Evolutionary conservation across 2,888 invertebrate species (phyloP).

Genomic region (Lycia hirtaria): DNA sequence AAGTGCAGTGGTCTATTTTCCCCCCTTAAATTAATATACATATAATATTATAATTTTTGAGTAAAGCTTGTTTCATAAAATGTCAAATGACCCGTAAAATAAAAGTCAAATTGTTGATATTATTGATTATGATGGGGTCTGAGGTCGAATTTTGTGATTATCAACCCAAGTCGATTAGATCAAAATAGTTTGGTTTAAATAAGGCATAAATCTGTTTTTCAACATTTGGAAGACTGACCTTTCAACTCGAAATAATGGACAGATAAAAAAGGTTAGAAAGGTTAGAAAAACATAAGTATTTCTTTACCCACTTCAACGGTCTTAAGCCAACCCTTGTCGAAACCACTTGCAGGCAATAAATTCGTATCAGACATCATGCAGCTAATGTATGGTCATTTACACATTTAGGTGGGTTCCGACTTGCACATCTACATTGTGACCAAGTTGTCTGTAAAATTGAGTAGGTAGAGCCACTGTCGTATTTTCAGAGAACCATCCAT

Average conservation of each 20-base stretch:
- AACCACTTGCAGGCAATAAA: slow-evolving; percentile 36
- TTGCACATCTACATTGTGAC: slow-evolving; percentile 14
- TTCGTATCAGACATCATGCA: slow-evolving; percentile 29
- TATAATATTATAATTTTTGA: too few species aligned
- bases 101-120: too few species aligned
- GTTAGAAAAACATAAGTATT: neutral
- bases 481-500: neutral
- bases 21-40: too few species aligned
- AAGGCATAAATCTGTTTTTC: too few species aligned
- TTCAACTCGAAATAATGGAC: slow-evolving; percentile 5
- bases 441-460: neutral
- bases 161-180: neutral
- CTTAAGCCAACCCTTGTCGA: slow-evolving; percentile 17
- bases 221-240: neutral
- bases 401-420: slow-evolving; percentile 37
- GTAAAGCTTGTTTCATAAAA: too few species aligned
- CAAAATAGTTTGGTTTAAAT: too few species aligned
- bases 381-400: slow-evolving; percentile 41
- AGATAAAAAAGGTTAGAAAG: neutral
- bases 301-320: neutral
- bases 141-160: too few species aligned
- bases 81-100: too few species aligned
- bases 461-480: neutral
- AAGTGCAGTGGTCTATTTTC: too few species aligned
- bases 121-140: too few species aligned